Base-by-base conservation (phyloP, 2,113 vertebrate genomes). In the Indicator indicator region DNA sequence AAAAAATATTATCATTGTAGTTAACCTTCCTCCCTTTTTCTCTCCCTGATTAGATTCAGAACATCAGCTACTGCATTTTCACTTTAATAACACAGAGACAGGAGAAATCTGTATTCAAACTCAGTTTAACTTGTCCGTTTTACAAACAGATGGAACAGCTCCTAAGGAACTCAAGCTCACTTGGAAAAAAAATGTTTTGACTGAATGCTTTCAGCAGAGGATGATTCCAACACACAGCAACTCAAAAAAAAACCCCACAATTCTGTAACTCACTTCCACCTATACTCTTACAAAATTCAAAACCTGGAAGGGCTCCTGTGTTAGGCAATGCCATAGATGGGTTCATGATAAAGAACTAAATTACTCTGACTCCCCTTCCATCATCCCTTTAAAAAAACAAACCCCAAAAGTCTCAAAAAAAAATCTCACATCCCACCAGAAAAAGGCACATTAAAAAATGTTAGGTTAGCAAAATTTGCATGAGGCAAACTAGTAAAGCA, bases 61-160 rank as follows among this genome's bases (percentile, higher is more conserved):
- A 65, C 28, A 78, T 21, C 33, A 78, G 19, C 24, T 62, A 65
- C 70, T 2, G 9, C 16, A 23, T 58, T 79, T 75, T 69, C 70
- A 84, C 40, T 80, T 78, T 5, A 15, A 62, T 52, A 83, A 67
- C 65, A 64, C 0, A 7, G 1, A 72, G 42, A 62, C 59, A 65
- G 36, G 24, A 90, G 72, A 95, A 85, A 79, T 73, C 60, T 40
- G 42, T 32, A 50, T 64, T 60, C 36, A 67, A 3, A 65, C 67
- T 69, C 40, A 63, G 36, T 79, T 91, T 65, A 83, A 80, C 64
- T 77, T 6, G 26, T 44, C 72, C 90, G 68, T 70, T 93, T 63
- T 42, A 88, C 5, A 4, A 55, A 50, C 63, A 78, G 77, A 89
- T 69, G 82, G 71, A 95, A 77, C 44, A 80, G 82, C 71, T 89